Conservation (phyloP, 2,113 vertebrate genomes). For the Ceratotherium simum region DNA sequence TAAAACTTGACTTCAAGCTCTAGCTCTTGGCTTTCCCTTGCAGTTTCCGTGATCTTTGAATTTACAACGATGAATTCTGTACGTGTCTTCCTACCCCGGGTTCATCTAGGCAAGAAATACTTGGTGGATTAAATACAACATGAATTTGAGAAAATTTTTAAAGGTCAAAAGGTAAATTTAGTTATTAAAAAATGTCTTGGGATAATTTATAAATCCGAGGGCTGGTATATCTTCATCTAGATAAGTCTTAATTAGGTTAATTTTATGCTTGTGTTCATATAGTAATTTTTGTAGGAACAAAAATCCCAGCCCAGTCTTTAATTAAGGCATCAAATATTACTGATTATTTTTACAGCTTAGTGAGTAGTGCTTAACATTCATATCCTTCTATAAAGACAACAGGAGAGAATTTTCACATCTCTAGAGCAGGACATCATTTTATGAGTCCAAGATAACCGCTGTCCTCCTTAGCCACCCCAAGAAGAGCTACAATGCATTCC, state of each 20-base stretch:
- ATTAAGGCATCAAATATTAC: constrained; percentile 61
- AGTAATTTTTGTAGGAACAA: constrained; percentile 27
- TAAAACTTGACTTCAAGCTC: constrained; percentile 70
- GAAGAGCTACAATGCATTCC: not conserved
- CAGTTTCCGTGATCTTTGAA: not conserved
- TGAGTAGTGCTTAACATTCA: constrained; percentile 25
- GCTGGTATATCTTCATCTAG: not conserved
- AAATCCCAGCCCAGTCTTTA: constrained; percentile 36
- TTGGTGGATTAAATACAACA: not conserved
- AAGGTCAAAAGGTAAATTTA: not conserved
- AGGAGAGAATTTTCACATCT: not conserved
- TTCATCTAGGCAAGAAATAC: not conserved
- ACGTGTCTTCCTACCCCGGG: not conserved
- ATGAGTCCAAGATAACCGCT: not conserved
- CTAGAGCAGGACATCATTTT: not conserved
- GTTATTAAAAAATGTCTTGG: constrained; percentile 29
- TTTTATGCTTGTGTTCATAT: constrained; percentile 19
- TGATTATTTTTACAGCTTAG: constrained; percentile 56
- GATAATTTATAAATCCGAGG: not conserved
- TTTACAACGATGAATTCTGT: not conserved
- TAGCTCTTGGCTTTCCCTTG: constrained; percentile 68
- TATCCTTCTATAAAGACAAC: not conserved
- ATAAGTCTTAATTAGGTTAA: constrained; percentile 37
- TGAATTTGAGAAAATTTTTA: not conserved
- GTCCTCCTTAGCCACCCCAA: not conserved